These are phyloP conservation scores for Phytoseiulus persimilis DNA, from an alignment of 2,888 invertebrate genomes.

Conservation along the genomic window DNA sequence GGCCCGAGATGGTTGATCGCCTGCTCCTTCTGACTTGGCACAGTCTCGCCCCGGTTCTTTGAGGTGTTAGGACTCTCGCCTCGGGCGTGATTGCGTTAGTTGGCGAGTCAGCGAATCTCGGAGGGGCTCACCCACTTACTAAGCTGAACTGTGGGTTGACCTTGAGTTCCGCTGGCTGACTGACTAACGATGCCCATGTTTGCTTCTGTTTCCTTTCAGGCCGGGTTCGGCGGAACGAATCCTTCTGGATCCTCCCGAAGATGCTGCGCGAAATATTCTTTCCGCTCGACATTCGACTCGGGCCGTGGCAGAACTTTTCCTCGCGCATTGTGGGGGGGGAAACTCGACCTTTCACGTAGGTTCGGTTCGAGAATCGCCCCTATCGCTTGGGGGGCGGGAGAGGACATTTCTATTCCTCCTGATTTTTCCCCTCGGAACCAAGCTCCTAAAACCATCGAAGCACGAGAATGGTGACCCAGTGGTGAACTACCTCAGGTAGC, in stretches of 20 bases:
- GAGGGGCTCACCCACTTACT: background rate
- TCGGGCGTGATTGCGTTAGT: background rate
- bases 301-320: no score
- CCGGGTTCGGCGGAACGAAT: no score
- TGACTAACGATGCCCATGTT: background rate
- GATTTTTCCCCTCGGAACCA: no score
- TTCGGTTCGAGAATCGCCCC: background rate
- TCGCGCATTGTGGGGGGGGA: no score
- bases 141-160: background rate
- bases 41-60: background rate
- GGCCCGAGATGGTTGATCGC: background rate
- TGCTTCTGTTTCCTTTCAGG: background rate
- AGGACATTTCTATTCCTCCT: no score
- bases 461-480: background rate
- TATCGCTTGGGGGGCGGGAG: no score
- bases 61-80: background rate
- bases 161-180: background rate
- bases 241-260: no score
- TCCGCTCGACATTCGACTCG: background rate
- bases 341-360: no score
- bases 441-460: no score
- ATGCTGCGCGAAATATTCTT: background rate
- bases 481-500: background rate
- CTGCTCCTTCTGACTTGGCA: background rate
- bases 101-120: background rate